phyloP scores from a whole-genome alignment of 2,113 vertebrate species.

The Gadus chalcogrammus region DNA sequence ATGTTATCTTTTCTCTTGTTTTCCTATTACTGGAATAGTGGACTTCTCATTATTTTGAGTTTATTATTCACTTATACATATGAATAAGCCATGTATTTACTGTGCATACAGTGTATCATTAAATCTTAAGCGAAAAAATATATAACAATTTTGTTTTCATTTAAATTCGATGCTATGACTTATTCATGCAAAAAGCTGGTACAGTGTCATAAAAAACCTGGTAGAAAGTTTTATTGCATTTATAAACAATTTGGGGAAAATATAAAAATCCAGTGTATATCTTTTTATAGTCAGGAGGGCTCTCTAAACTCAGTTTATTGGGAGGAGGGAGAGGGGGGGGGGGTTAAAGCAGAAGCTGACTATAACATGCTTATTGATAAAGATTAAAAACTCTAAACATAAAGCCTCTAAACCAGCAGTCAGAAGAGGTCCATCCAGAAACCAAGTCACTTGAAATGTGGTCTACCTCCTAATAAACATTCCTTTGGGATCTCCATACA shows the following conservation, averaged over 20 bases:
- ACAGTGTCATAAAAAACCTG: neutral
- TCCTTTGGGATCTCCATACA: too few species aligned
- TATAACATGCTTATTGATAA: neutral
- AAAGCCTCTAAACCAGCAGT: too few species aligned
- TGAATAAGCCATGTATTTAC: slow-evolving; percentile 33
- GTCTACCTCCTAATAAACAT: too few species aligned
- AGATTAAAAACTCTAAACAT: neutral
- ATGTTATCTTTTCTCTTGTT: neutral
- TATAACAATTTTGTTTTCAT: neutral
- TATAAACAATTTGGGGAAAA: slow-evolving; percentile 16
- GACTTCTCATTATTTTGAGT: slow-evolving; percentile 24
- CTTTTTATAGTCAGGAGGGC: neutral
- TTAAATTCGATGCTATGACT: neutral
- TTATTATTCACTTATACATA: slow-evolving; percentile 7
- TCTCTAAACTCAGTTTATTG: neutral
- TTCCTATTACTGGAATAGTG: slow-evolving; percentile 18
- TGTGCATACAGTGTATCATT: slow-evolving; percentile 25
- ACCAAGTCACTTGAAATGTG: too few species aligned
- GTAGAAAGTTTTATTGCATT: slow-evolving; percentile 24
- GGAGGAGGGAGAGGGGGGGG: too few species aligned
- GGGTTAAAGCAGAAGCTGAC: neutral
- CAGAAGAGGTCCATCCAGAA: too few species aligned
- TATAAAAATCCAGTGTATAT: slow-evolving; percentile 18
- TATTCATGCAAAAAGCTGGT: slow-evolving; percentile 3
- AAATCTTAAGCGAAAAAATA: slow-evolving; percentile 30